phyloP scores from a whole-genome alignment of 1,140 invertebrate species.

The Drosophila setifemur region DNA sequence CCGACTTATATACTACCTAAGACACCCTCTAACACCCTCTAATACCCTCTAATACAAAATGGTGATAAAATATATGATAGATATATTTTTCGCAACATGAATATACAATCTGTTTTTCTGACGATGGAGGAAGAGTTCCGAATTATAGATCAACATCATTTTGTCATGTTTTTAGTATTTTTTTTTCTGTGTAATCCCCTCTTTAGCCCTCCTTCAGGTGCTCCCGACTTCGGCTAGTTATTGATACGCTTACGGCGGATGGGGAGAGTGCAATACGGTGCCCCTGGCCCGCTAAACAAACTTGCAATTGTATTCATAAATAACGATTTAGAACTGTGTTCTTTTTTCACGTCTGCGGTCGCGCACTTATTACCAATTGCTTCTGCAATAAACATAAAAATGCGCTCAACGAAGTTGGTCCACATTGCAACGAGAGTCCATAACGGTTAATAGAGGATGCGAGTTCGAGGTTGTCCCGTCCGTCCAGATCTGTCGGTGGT shows the following conservation, averaged over 20 bases:
- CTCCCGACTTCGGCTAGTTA: constrained; percentile 37
- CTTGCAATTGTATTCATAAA: constrained; percentile 76
- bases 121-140: too few species aligned
- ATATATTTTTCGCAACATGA: too few species aligned
- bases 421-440: constrained; percentile 25
- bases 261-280: constrained; percentile 9
- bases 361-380: constrained; percentile 74
- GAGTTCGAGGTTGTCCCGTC: not conserved
- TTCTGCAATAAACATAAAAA: constrained; percentile 73
- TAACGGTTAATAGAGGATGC: constrained; percentile 48
- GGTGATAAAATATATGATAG: too few species aligned
- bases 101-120: too few species aligned
- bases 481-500: not conserved
- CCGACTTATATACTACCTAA: too few species aligned
- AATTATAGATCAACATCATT: too few species aligned
- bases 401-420: constrained; percentile 52
- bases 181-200: not conserved
- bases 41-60: too few species aligned
- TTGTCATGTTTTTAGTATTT: not conserved
- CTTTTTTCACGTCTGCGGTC: constrained; percentile 42
- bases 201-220: not conserved
- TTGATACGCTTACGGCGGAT: constrained; percentile 42
- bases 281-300: constrained; percentile 47
- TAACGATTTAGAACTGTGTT: constrained; percentile 73
- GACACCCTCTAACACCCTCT: too few species aligned